phyloP scores from a whole-genome alignment of 2,113 vertebrate species.

The Riparia riparia region DNA sequence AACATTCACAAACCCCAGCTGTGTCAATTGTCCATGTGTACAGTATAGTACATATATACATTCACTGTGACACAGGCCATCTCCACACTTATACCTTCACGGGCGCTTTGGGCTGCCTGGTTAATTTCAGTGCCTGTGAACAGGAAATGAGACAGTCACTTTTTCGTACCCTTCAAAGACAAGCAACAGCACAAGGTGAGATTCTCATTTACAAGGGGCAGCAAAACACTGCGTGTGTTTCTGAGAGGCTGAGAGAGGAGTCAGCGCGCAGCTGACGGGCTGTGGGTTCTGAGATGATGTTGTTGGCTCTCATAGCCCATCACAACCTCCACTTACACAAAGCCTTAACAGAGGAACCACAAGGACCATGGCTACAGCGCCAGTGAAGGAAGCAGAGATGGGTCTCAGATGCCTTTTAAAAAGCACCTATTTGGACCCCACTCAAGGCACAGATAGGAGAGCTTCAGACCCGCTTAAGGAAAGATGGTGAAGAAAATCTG shows the following conservation, averaged over 20 bases:
- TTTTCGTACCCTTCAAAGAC: not conserved
- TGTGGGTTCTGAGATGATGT: not conserved
- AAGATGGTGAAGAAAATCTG: not conserved
- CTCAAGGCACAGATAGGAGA: not conserved
- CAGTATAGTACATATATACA: constrained; percentile 78
- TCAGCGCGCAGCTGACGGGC: not conserved
- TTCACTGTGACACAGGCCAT: not conserved
- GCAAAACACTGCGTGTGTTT: accelerated
- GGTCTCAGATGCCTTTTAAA: not conserved
- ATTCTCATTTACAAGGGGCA: not conserved
- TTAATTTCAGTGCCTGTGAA: constrained; percentile 84
- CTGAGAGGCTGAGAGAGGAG: not conserved
- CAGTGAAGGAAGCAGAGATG: not conserved
- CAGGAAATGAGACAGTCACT: constrained; percentile 18
- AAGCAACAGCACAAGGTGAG: not conserved
- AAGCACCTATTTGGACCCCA: not conserved
- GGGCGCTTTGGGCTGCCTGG: constrained; percentile 81
- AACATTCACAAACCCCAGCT: constrained; percentile 77
- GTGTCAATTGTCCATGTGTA: constrained; percentile 64
- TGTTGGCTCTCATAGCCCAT: not conserved
- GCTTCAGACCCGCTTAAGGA: not conserved
- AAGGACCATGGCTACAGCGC: not conserved
- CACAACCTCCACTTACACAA: not conserved
- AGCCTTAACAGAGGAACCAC: not conserved
- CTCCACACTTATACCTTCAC: constrained; percentile 77